Evolutionary conservation across 1,140 invertebrate species (phyloP), one percentile per base, ranked within the genome.

Genomic region (Grapholita molesta): DNA sequence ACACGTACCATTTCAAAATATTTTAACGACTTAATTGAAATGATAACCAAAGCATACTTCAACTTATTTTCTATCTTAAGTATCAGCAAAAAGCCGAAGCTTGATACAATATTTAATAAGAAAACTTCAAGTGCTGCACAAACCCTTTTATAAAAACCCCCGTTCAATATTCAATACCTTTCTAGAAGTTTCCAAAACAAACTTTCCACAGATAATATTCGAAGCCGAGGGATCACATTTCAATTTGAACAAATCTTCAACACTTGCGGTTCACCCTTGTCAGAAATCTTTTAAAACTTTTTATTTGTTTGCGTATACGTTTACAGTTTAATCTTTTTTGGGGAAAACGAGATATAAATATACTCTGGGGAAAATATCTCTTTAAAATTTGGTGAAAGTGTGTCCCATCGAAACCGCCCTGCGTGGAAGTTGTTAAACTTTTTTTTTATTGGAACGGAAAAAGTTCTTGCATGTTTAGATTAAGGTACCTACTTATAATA

Each of bases 221-320:
- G 21, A 55, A 55, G 24, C 53, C 12, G 2, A 57, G 24, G 53
- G 53, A 57, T 57, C 23, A 57, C 53, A 57, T 57, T 57, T 57
- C 53, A 57, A 57, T 57, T 57, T 57, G 53, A 25, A 57, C 53
- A 57, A 57, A 57, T 57, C 53, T 42, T 57, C 53, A 57, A 57
- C 53, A 57, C 53, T 57, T 57, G 53, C 53, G 24, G 21, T 25
- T 25, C 24, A 57, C 53, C 53, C 53, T 57, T 57, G 15, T 57
- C 53, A 57, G 11, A 25, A 55, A 55, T 55, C 53, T 55, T 55
- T 55, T 0, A 57, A 55, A 57, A 57, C 24, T 57, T 57, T 57
- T 57, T 57, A 28, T 57, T 57, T 28, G 24, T 57, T 57, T 15
- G n/a, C 24, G 53, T 57, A 57, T 42, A 42, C 38, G 38, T 57